Conservation (phyloP, 92 coral and sea anemone species). For the Anthopleura xanthogrammica region DNA sequence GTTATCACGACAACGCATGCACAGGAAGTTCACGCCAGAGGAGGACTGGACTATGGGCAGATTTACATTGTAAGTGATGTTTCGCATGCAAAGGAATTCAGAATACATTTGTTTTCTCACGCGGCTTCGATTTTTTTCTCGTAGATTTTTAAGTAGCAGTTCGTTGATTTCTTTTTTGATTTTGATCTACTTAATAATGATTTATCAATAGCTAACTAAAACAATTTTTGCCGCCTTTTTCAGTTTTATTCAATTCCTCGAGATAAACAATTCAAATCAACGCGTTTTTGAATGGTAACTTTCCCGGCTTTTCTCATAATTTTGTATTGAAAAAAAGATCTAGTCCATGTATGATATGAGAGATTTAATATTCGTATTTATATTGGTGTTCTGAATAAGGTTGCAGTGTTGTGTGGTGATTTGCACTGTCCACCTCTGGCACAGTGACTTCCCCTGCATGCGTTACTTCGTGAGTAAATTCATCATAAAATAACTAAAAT, state of each 20-base stretch:
- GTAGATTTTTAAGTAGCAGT: neutral
- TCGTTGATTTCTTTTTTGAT: neutral
- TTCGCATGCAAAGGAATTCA: conserved; percentile 14
- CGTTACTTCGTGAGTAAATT: conserved; percentile 32
- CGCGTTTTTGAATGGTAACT: too few species aligned
- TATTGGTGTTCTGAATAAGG: too few species aligned
- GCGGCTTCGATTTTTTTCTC: neutral
- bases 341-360: too few species aligned
- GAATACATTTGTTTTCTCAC: neutral
- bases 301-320: too few species aligned
- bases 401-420: too few species aligned
- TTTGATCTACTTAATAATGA: neutral
- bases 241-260: too few species aligned
- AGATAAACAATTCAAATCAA: too few species aligned
- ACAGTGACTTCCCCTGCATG: conserved; percentile 23
- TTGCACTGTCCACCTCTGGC: conserved; percentile 34
- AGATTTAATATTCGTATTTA: too few species aligned
- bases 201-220: too few species aligned
- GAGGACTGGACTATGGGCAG: conserved; percentile 79
- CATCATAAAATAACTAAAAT: neutral
- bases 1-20: conserved; percentile 83
- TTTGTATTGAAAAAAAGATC: too few species aligned
- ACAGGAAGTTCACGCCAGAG: conserved; percentile 64
- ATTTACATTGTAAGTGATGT: conserved; percentile 66
- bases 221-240: too few species aligned